Base-by-base conservation (phyloP, 2,113 vertebrate species). In the Theristicus caerulescens region DNA sequence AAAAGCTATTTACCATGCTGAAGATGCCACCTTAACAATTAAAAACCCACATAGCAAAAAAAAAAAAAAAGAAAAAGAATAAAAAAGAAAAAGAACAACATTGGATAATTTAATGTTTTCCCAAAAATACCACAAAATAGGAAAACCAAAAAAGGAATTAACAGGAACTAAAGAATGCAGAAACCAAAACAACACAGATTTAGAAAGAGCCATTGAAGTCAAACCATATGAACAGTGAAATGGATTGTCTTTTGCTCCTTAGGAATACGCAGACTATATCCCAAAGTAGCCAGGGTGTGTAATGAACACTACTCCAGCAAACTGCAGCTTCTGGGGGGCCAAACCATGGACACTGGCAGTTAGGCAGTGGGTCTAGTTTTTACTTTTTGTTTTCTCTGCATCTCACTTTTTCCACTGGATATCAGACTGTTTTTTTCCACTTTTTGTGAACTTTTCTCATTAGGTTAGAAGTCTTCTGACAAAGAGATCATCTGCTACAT, bases 381-480 rank as follows among this genome's bases (percentile, higher is more conserved):
- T 17, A 13, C 36, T 73, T 90, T 49, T 54, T 65, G 11, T 78
- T 92, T 96, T 90, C 54, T 84, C 36, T 95, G 22, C 27, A 52
- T 84, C 36, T 96, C 54, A 57, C 17, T 82, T 89, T 89, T 42
- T 20, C 36, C 14, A 29, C 44, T 80, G 64, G 54, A n/a, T 58
- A 70, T 46, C n/a, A 77, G 22, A 57, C 7, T 74, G 65, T 72
- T 97, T 86, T 88, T 92, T 87, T 94, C 62, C 74, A 79, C 66
- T 87, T 91, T 57, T 79, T 72, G n/a, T 96, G 90, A 88, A 72
- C 87, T 85, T 94, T 94, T 93, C 70, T 87, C 51, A 62, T 88
- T 83, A 90, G 13, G 9, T 71, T 49, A 14, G 32, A 73, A 65
- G 18, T 49, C 17, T 74, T 65, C 42, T 85, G 44, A 91, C 49